Evolutionary conservation across 2,113 vertebrate species (phyloP).

Genomic region (Myiagra hebetior): DNA sequence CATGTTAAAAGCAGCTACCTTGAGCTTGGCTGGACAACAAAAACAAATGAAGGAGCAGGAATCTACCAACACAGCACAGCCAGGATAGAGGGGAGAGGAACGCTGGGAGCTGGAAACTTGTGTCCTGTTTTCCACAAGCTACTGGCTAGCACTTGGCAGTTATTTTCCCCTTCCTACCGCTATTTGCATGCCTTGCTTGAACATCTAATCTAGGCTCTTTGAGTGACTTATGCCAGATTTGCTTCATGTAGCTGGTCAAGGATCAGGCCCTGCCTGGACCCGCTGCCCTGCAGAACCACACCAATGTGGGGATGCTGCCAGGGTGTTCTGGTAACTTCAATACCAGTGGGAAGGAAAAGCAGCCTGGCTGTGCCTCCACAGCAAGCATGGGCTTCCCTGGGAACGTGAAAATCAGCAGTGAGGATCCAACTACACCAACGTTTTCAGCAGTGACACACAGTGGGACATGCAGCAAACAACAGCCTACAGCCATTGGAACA

Average conservation of each 20-base stretch:
- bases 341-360: background rate
- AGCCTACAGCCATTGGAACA: background rate
- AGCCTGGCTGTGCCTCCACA: rapidly evolving
- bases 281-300: background rate
- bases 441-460: background rate
- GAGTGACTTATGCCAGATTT: background rate
- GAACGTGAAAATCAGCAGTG: rapidly evolving
- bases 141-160: background rate
- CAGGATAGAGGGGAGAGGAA: background rate
- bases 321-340: background rate
- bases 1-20: background rate
- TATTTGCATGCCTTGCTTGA: background rate
- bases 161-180: background rate
- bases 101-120: background rate
- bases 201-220: background rate
- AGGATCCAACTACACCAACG: background rate
- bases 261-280: background rate
- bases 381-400: rapidly evolving
- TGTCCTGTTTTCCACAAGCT: background rate
- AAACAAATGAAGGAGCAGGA: background rate
- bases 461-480: background rate
- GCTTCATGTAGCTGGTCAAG: background rate
- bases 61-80: background rate
- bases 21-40: background rate
- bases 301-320: too few species aligned